Base-by-base conservation (phyloP, 2,888 invertebrate genomes). In the Orgyia antiqua region DNA sequence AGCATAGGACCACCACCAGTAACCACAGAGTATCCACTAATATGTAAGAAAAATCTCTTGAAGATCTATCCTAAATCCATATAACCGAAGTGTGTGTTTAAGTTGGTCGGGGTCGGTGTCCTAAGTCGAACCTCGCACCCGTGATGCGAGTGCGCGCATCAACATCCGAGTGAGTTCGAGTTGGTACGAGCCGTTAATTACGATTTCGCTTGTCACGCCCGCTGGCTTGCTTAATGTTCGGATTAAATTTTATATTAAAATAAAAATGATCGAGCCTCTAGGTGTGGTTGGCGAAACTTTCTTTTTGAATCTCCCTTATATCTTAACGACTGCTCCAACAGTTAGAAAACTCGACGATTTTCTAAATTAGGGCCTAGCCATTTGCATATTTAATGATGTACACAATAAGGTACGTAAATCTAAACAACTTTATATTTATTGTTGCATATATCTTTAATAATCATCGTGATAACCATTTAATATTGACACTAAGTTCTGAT, bases 151-250 rank as follows among this genome's bases (percentile, higher is more conserved):
- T 51, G 48, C 54, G 50, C 58, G 48, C 58, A 38, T 51, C 50
- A 51, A 50, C 59, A 60, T 58, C 65, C 61, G 56, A 67, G 23
- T 25, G 29, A 24, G 31, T 35, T 30, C 36, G 31, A 31, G 36
- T 32, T 36, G 31, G 32, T 71, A 71, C 55, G 52, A 59, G 58
- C 59, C 68, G 74, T 72, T 80, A 79, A 83, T 80, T 82, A 77
- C 72, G 66, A 68, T 77, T 74, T 77, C 75, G 78, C 74, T 61
- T 74, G 82, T 84, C 83, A 83, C 82, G 83, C 69, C 59, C 68
- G 57, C 63, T 79, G 79, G 59, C 59, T 69, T 67, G 72, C 74
- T 74, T 82, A 82, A 83, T 78, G 83, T 77, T 60, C 68, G 63
- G 52, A 61, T 68, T 66, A 69, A 60, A 64, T 68, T 68, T 68